phyloP scores from a whole-genome alignment of 2,888 invertebrate genomes.

The Stenichneumon culpator region DNA sequence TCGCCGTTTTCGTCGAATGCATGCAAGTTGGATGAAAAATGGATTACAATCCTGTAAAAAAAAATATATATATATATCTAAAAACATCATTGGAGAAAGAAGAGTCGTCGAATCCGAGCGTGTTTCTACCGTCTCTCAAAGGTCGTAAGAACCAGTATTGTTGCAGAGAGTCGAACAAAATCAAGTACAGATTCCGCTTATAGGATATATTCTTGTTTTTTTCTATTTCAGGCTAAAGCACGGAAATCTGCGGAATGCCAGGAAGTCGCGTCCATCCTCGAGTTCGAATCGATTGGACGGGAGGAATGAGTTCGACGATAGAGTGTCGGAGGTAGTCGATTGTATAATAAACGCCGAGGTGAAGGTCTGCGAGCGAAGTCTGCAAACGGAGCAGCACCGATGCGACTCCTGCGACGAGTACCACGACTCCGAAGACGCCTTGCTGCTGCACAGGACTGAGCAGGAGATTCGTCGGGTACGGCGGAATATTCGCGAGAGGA shows the following conservation, averaged over 20 bases:
- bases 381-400: background rate
- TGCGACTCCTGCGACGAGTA: conserved; percentile 75
- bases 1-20: background rate
- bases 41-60: background rate
- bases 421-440: conserved; percentile 65
- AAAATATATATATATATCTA: background rate
- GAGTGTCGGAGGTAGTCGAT: conserved; percentile 11
- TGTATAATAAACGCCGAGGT: conserved; percentile 2
- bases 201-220: conserved; percentile 33
- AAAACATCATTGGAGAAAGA: background rate
- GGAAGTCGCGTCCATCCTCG: conserved; percentile 23
- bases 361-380: background rate
- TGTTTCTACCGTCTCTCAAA: conserved; percentile 4
- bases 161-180: background rate
- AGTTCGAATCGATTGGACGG: background rate
- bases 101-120: background rate
- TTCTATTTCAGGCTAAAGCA: conserved; percentile 49
- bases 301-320: conserved; percentile 1
- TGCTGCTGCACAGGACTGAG: conserved; percentile 75
- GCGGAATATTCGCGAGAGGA: conserved; percentile 60
- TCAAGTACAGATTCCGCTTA: conserved; percentile 17
- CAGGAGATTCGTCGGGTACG: conserved; percentile 71
- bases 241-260: conserved; percentile 32
- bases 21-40: conserved; percentile 27
- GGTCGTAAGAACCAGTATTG: background rate